phyloP scores from a whole-genome alignment of 1,140 invertebrate species.

The Drosophila seguyi region DNA sequence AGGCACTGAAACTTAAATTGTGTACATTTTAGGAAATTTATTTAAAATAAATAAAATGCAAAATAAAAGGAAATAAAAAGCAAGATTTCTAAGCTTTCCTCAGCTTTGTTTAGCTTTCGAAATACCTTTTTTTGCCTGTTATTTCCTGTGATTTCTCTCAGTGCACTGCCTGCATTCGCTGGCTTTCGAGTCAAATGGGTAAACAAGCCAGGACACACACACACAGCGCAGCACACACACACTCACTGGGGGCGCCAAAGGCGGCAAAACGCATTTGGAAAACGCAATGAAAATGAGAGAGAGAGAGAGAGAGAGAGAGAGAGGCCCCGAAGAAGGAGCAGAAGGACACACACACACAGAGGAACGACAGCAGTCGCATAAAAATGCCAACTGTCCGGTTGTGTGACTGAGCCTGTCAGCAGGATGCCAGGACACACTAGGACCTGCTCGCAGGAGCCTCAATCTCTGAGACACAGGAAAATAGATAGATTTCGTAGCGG shows the following conservation, averaged over 20 bases:
- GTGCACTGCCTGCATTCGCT: conserved; percentile 33
- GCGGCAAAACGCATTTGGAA: conserved; percentile 73
- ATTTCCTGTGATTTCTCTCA: not conserved
- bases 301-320: conserved; percentile 37
- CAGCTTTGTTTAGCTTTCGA: not conserved
- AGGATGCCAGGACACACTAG: conserved; percentile 47
- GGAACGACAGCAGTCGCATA: conserved; percentile 39
- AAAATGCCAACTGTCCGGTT: conserved; percentile 80
- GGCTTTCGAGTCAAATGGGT: conserved; percentile 46
- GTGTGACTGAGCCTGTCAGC: conserved; percentile 80
- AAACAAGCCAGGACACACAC: conserved; percentile 45
- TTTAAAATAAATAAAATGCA: not conserved
- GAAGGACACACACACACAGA: conserved; percentile 26
- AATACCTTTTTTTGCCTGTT: not conserved
- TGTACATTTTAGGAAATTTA: not conserved
- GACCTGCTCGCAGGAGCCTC: conserved; percentile 5
- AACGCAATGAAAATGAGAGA: conserved; percentile 70
- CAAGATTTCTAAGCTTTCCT: not conserved
- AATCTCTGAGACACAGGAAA: conserved; percentile 55
- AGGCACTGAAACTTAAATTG: not conserved
- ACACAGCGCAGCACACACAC: conserved; percentile 8
- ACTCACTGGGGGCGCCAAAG: conserved; percentile 48
- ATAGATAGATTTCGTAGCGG: conserved; percentile 72
- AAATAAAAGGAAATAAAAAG: rapidly evolving
- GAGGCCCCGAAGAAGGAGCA: conserved; percentile 2